Evolutionary conservation across 2,888 invertebrate genomes (phyloP), one percentile per base, ranked within the genome.

Genomic region (Tetragonisca angustula): DNA sequence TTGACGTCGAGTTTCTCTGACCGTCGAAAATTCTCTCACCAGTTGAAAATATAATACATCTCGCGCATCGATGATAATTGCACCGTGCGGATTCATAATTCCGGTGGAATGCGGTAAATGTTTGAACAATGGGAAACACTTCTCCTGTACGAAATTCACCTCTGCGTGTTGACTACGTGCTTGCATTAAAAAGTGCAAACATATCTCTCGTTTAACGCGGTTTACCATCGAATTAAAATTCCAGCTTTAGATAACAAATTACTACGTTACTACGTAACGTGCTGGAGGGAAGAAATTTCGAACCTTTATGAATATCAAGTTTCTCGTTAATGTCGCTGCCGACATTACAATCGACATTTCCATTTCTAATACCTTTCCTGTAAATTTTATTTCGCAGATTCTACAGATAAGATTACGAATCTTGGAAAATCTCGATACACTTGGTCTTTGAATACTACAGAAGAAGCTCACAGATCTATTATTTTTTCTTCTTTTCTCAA

Each of bases 71-170:
- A 70, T 52, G 70, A 27, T 72, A 43, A 65, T 71, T 61, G 59
- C 36, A 59, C 19, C n/a, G 32, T 11, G 49, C 32, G 4, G 19
- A 32, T 19, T 17, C 62, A 49, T 32, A 72, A 78, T 81, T n/a
- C 17, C n/a, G n/a, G 2, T 0, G 67, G 72, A 68, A 81, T 78
- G 81, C 54, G 61, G 17, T 24, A 21, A 56, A 72, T 72, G 65
- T 81, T 81, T 68, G 67, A 78, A 67, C 67, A 62, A 72, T 72
- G 24, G 43, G 61, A 72, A 68, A 59, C 32, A 72, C 32, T 24
- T 50, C 43, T 27, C 21, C n/a, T 43, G 2, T 49, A 54, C n/a
- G 15, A 54, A 56, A 56, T 56, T 62, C 19, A 15, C 17, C 32
- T 27, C 27, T 27, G 2, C 56, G n/a, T n/a, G 61, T 4, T 36